A percentile compares a stretch with the other conserved stretches of the same genome.
Evolutionary conservation across 1,140 invertebrate genomes (phyloP).

Genomic region (Augochlora pura): DNA sequence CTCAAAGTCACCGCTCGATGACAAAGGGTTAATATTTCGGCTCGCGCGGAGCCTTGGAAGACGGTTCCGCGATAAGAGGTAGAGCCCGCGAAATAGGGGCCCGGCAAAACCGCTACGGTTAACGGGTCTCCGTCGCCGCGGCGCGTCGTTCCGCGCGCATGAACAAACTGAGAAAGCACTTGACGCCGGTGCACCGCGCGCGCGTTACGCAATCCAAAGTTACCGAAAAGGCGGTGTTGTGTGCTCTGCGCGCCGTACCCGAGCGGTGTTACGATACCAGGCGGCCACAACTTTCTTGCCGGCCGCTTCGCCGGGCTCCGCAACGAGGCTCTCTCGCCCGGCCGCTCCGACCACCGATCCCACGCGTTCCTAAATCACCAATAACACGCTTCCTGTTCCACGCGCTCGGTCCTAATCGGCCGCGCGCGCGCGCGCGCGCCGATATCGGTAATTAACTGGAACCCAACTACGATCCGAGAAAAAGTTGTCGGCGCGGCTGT

Average conservation of each 20-base stretch:
- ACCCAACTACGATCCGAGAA: too few species aligned
- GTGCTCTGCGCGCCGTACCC: too few species aligned
- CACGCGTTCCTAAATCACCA: conserved; percentile 18
- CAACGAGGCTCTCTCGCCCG: neutral
- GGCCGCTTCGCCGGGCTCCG: conserved; percentile 10
- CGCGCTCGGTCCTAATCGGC: neutral
- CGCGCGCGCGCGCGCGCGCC: too few species aligned
- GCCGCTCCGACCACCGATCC: conserved; percentile 1
- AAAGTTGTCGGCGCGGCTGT: too few species aligned
- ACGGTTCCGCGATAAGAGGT: too few species aligned
- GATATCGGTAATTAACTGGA: neutral
- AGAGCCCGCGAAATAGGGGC: too few species aligned
- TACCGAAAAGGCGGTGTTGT: conserved; percentile 21
- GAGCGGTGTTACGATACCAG: conserved; percentile 12
- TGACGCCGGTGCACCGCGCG: conserved; percentile 1
- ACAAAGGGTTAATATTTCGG: too few species aligned
- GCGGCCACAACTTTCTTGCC: conserved; percentile 13
- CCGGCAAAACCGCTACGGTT: neutral
- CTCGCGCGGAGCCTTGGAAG: too few species aligned
- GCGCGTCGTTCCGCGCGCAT: neutral
- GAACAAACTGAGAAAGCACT: conserved; percentile 6
- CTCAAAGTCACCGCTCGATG: too few species aligned
- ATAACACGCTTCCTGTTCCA: neutral
- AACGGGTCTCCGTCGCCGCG: neutral
- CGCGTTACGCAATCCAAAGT: conserved; percentile 26